Percentiles rank a stretch among this genome's conserved stretches.
These are phyloP conservation scores for Archips xylosteana DNA, from an alignment of 2,888 invertebrate genomes.

Conservation along the genomic window DNA sequence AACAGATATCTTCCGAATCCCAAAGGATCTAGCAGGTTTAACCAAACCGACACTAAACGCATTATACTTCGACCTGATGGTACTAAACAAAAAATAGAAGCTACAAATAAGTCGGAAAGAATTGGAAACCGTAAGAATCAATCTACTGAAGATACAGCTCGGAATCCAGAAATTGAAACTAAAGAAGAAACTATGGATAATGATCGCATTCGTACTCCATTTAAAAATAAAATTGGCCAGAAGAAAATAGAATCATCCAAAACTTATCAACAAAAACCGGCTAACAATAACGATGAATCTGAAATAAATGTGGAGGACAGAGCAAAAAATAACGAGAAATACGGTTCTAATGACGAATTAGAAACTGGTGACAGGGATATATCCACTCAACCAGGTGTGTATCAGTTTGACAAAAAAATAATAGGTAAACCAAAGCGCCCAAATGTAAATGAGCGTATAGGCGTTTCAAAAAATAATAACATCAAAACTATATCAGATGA, in stretches of 20 bases:
- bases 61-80: constrained; percentile 7
- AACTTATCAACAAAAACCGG: background rate
- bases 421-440: constrained; percentile 18
- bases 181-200: background rate
- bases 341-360: background rate
- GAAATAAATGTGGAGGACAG: background rate
- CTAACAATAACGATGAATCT: constrained; percentile 4
- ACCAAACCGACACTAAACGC: constrained; percentile 12
- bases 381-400: background rate
- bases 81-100: constrained; percentile 1
- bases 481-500: constrained; percentile 19
- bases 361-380: background rate
- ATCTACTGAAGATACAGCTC: background rate
- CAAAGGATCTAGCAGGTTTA: constrained; percentile 16
- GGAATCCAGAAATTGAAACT: background rate
- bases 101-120: background rate
- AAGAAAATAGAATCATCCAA: constrained; percentile 11
- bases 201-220: constrained; percentile 8
- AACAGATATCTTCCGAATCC: constrained; percentile 33
- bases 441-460: background rate
- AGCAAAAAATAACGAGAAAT: background rate
- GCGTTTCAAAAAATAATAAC: constrained; percentile 8
- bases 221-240: constrained; percentile 8
- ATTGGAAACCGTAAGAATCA: constrained; percentile 6
- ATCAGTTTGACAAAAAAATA: background rate